Conservation (phyloP, 2,888 invertebrate genomes). For the Drosophila differens region DNA sequence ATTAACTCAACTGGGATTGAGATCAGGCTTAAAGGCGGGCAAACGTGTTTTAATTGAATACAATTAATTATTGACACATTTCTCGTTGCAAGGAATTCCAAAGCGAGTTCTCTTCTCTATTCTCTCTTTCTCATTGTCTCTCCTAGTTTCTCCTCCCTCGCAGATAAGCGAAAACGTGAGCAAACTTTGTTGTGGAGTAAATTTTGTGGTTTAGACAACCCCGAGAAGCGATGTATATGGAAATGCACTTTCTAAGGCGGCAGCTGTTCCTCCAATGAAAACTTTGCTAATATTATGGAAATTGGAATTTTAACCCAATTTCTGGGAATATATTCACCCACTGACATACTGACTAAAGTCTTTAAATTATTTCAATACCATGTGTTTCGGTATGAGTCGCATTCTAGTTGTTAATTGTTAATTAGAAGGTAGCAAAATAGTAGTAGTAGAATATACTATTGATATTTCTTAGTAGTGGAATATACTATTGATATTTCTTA, state of each 20-base stretch:
- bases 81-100: conserved; percentile 70
- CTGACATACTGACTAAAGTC: conserved; percentile 25
- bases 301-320: conserved; percentile 65
- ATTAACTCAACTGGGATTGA: conserved; percentile 61
- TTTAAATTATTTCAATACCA: background rate
- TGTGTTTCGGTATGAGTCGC: conserved; percentile 1
- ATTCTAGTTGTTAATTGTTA: conserved; percentile 33
- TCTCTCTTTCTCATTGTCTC: background rate
- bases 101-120: conserved; percentile 42
- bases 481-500: background rate
- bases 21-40: conserved; percentile 22
- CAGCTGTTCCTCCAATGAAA: conserved; percentile 30
- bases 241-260: conserved; percentile 67
- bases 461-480: too few species aligned
- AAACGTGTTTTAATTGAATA: conserved; percentile 82
- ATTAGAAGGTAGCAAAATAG: conserved; percentile 28
- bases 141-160: conserved; percentile 11
- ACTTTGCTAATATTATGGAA: conserved; percentile 53
- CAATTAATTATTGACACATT: conserved; percentile 85
- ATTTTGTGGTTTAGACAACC: conserved; percentile 29
- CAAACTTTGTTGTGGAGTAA: conserved; percentile 39
- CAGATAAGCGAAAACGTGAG: conserved; percentile 67
- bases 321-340: conserved; percentile 42
- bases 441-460: background rate
- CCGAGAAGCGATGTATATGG: conserved; percentile 59